Percentiles rank a stretch among this genome's conserved stretches.
Conservation (phyloP, 1,140 invertebrate genomes). For the Bacillus rossius region DNA sequence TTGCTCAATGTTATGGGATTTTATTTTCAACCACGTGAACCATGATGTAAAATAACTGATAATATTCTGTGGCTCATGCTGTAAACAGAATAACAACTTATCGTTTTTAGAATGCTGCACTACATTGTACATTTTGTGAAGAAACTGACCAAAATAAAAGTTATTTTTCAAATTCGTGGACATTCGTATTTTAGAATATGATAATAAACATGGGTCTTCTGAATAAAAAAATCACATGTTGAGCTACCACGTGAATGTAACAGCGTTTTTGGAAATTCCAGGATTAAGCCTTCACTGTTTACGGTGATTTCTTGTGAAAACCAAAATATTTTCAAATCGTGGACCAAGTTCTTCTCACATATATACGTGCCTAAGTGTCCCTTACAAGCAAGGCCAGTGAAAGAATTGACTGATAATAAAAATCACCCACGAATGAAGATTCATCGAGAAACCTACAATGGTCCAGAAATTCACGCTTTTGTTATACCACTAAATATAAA, state of each 20-base stretch:
- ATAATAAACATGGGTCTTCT: constrained; percentile 4
- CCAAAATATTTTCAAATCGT: constrained; percentile 5
- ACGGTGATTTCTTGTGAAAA: constrained; percentile 9
- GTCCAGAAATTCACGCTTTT: constrained; percentile 10
- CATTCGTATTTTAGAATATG: background rate
- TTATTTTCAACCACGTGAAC: too few relatives aligned
- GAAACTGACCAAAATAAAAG: background rate
- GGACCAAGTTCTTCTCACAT: constrained; percentile 6
- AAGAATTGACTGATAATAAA: constrained; percentile 4
- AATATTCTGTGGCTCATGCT: too few relatives aligned
- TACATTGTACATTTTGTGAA: background rate
- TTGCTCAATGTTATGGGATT: too few relatives aligned
- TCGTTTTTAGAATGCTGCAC: background rate
- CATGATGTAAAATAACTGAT: too few relatives aligned
- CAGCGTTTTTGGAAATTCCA: background rate
- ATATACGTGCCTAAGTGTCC: constrained; percentile 3
- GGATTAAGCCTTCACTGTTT: constrained; percentile 10
- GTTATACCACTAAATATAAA: constrained; percentile 8
- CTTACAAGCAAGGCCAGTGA: constrained; percentile 7
- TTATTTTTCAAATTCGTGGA: background rate
- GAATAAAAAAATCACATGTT: constrained; percentile 12
- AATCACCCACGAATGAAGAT: constrained; percentile 5
- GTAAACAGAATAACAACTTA: background rate
- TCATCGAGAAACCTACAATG: constrained; percentile 9
- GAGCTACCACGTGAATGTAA: constrained; percentile 12